Evolutionary conservation across 1,140 invertebrate genomes (phyloP).

Genomic region (Fopius arisanus): DNA sequence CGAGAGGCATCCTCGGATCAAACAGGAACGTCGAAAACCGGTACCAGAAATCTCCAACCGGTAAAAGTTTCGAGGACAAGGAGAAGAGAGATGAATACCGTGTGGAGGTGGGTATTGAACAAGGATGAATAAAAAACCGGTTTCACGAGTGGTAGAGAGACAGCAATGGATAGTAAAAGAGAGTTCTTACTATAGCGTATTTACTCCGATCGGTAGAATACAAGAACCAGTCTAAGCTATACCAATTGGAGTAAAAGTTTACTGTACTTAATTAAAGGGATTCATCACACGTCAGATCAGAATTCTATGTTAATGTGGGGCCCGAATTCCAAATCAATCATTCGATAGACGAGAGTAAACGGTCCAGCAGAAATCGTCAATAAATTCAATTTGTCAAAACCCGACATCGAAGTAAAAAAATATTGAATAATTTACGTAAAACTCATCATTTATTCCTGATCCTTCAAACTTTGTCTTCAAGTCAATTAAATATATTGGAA

Average conservation of each 20-base stretch:
- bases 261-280: slow-evolving; percentile 37
- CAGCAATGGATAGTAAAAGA: slow-evolving; percentile 40
- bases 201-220: slow-evolving; percentile 28
- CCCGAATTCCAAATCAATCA: slow-evolving; percentile 28
- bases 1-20: not conserved
- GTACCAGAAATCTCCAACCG: slow-evolving; percentile 1
- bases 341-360: not conserved
- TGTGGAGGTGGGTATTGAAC: not conserved
- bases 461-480: too few relatives aligned
- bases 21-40: not conserved
- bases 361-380: too few relatives aligned
- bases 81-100: slow-evolving; percentile 2
- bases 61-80: slow-evolving; percentile 19
- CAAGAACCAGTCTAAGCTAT: slow-evolving; percentile 51
- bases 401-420: too few relatives aligned
- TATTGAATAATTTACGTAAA: too few relatives aligned
- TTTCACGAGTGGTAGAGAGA: slow-evolving; percentile 2
- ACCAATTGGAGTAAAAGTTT: slow-evolving; percentile 58
- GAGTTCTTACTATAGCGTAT: slow-evolving; percentile 39
- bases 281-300: slow-evolving; percentile 22
- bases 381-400: too few relatives aligned
- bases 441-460: too few relatives aligned
- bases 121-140: slow-evolving; percentile 22
- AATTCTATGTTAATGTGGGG: slow-evolving; percentile 27
- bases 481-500: too few relatives aligned